These are phyloP conservation scores for Rhizomys pruinosus DNA, from an alignment of 2,113 vertebrate species.

Conservation along the genomic window DNA sequence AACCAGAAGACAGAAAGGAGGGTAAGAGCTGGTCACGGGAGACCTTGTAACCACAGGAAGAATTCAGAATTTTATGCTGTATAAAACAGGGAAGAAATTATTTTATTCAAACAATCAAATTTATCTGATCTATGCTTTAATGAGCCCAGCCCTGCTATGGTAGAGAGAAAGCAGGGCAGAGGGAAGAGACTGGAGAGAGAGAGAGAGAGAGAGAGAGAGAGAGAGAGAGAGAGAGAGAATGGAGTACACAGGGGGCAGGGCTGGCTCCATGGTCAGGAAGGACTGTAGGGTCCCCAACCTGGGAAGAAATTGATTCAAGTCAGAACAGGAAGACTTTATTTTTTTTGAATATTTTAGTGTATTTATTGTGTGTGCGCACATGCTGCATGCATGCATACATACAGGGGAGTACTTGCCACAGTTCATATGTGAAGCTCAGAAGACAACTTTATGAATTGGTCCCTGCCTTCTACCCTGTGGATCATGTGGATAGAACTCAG, in stretches of 20 bases:
- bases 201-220: background rate
- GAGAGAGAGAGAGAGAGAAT: too few relatives aligned
- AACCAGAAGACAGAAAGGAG: background rate
- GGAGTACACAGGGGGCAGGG: background rate
- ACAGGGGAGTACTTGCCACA: background rate
- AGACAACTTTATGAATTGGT: background rate
- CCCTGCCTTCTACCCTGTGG: background rate
- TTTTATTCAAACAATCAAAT: background rate
- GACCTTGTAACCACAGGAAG: background rate
- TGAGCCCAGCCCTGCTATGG: background rate
- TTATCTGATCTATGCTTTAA: background rate
- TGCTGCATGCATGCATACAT: too few relatives aligned
- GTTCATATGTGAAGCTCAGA: too few relatives aligned
- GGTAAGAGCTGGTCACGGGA: background rate
- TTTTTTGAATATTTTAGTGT: background rate
- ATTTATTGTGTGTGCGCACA: background rate
- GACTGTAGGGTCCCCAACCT: background rate
- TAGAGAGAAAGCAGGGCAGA: background rate
- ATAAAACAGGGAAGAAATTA: background rate
- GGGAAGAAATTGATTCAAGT: background rate
- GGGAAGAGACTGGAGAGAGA: background rate
- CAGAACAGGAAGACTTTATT: background rate
- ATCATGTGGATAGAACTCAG: background rate
- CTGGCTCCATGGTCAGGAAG: background rate
- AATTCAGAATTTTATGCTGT: background rate